Base-by-base conservation (phyloP, 2,888 invertebrate genomes). In the Acrocera orbiculus region DNA sequence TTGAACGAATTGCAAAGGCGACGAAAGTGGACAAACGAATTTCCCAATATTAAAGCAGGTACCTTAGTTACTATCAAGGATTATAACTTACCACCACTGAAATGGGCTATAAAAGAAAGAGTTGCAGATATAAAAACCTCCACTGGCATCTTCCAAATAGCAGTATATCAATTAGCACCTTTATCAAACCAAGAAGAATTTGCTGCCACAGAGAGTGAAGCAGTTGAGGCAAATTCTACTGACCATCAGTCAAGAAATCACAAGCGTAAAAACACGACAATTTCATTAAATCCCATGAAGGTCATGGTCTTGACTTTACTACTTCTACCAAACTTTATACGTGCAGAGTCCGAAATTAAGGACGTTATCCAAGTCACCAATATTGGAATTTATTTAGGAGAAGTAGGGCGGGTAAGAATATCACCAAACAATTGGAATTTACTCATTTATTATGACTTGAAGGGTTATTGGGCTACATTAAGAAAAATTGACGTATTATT, bases 51-150 rank as follows among this genome's bases (percentile, higher is more conserved):
- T 11, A 5, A n/a, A n/a, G 30, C 37, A 14, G 44, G 43, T 11
- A 31, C 38, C n/a, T 14, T 51, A 7, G 48, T 47, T 4, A 25
- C 50, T 5, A 19, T 49, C 8, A 44, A 40, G 13, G 42, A 48
- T 16, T 42, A 44, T 8, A 40, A 40, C 27, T 16, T 35, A 4
- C 43, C 42, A 7, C 43, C 46, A 15, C n/a, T 34, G 5, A 29
- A 32, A n/a, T 51, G 50, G 50, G 29, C 30, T 10, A 24, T 47
- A 4, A 48, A 39, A 1, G 44, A 43, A 4, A 27, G 47, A 23
- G 42, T 14, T 4, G 29, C 24, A 16, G 27, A 24, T n/a, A 11
- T 36, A 2, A 17, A 16, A 26, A 20, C 15, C 8, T 13, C 24
- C 2, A 19, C 16, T 4, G 20, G 20, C 6, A 22, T 20, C 3